Base-by-base conservation (phyloP, 2,113 vertebrate species). In the Hyperoodon ampullatus region DNA sequence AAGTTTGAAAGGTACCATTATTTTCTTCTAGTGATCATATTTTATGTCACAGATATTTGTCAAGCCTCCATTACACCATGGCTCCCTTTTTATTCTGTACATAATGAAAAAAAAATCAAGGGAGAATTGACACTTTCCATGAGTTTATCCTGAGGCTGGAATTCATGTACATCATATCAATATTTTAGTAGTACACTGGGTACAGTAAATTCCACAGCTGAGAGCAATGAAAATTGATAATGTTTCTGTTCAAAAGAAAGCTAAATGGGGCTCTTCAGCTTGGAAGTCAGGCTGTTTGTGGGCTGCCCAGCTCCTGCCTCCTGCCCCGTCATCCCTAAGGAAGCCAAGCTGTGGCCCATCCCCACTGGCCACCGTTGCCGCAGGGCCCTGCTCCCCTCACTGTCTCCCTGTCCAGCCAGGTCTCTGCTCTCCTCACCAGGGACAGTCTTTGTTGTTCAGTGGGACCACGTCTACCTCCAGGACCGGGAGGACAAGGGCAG, bases 391-490 rank as follows among this genome's bases (percentile, higher is more conserved):
- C 53, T 60, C 33, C 3, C 71, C 35, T 21, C 58, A 4, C 2
- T 8, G 1, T 23, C 65, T 65, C 66, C 66, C 72, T 2, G 2
- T 19, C 18, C 87, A 97, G 66, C 82, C 19, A 3, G 78, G 14
- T 39, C 70, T 97, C 78, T 91, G 60, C 42, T 94, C 63, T 74
- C 61, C 77, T 93, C 92, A 63, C 61, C 97, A 99, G 99, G 99
- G 81, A 99, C 99, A 0, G 98, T 98, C 77, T 99, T 99, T 81
- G 99, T 99, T 88, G 99, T 99, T 92, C 99, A 99, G 98, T 99
- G 99, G 99, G 99, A 99, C 97, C 98, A 97, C 7, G 99, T 99
- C 80, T 99, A 99, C 55, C 99, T 99, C 0, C 98, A 99, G 23
- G 99, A 99, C 42, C 98, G 98, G 92, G 99, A 99, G 97, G 98